Base-by-base conservation (phyloP, 2,113 vertebrate species). In the Pluvialis apricaria region DNA sequence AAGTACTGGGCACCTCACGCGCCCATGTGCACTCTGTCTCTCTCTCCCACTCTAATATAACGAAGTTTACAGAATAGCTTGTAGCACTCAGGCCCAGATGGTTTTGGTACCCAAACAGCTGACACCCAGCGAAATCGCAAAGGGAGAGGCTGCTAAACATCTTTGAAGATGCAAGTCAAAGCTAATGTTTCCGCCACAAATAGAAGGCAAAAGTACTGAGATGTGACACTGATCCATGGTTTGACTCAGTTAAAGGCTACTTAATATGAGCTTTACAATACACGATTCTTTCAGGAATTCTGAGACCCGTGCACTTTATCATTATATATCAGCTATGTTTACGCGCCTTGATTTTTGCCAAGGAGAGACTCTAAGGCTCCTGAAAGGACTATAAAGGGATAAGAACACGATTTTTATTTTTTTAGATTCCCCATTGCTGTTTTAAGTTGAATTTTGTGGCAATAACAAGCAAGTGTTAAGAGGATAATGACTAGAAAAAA, bases 251-350 rank as follows among this genome's bases (percentile, higher is more conserved):
- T 62, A 38, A 49, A 73, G n/a, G n/a, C 9, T 54, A 5, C 58
- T 82, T 38, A 28, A 72, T 1, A 18, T 2, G 15, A 91, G 86
- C 62, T 88, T 70, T 52, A 78, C 18, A 75, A 68, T 5, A 64
- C 28, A 17, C 0, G 0, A n/a, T 47, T 81, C 68, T 62, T 69
- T 18, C 45, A n/a, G 16, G 77, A 88, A 49, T 0, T 82, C 62
- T 0, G 3, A 83, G n/a, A 44, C 9, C 18, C 20, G 1, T 15
- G 13, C 34, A 32, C 45, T 78, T 86, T 11, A 55, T 16, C 24
- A 7, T 47, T 5, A 47, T 13, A 15, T 14, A 69, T 38, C 70
- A 58, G 49, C 34, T 54, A 28, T 54, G 57, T 61, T 87, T 26
- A 44, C 6, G 36, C 0, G 0, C 28, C 57, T 80, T 80, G 38